Evolutionary conservation across 2,113 vertebrate species (phyloP).

Genomic region (Pogonocichla stellata): DNA sequence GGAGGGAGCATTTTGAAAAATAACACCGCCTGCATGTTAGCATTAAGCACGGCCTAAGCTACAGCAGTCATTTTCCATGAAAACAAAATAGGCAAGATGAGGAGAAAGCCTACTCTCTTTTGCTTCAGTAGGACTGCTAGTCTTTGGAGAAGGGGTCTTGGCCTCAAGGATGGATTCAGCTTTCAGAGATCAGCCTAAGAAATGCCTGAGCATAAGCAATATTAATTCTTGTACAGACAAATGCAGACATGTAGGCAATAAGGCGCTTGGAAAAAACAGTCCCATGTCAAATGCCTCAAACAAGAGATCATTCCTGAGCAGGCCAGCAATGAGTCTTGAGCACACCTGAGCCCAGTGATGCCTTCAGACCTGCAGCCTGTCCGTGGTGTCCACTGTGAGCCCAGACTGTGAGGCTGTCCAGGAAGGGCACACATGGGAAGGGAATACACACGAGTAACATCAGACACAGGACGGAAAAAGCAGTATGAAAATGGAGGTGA

Average conservation of each 20-base stretch:
- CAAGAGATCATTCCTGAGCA: not conserved
- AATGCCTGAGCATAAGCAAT: conserved; percentile 29
- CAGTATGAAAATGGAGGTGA: not conserved
- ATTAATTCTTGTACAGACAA: conserved; percentile 42
- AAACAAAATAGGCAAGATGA: not conserved
- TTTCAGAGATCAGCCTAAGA: conserved; percentile 6
- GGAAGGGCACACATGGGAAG: not conserved
- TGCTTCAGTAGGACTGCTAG: not conserved
- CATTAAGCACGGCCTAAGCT: not conserved
- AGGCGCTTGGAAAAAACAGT: not conserved
- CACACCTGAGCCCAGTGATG: not conserved
- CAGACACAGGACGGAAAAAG: not conserved
- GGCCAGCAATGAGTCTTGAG: not conserved
- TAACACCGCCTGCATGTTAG: not conserved
- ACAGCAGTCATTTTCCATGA: not conserved
- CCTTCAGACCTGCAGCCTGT: not conserved
- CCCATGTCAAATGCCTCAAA: not conserved
- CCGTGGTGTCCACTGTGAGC: not conserved
- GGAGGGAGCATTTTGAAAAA: conserved; percentile 50
- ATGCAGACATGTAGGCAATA: conserved; percentile 33
- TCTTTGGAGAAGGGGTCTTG: not conserved
- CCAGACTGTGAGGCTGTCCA: not conserved
- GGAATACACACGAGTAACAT: not conserved
- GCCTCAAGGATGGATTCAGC: conserved; percentile 7
- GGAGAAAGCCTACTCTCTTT: not conserved